Evolutionary conservation across 2,113 vertebrate genomes (phyloP), one percentile per base, ranked within the genome.

Genomic region (Panurus biarmicus): DNA sequence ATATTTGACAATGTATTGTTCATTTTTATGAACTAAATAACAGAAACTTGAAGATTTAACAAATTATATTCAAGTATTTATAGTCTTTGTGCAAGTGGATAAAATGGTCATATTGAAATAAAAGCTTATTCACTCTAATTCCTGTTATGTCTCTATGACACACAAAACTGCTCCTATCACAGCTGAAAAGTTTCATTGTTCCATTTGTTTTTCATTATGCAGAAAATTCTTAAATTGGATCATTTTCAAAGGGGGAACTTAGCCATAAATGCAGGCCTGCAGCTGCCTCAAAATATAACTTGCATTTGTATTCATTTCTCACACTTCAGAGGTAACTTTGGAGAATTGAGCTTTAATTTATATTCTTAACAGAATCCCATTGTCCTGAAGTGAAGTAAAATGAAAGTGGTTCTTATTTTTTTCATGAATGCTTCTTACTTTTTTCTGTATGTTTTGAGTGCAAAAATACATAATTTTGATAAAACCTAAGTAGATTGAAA

Each of bases 151-250:
- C 66, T 77, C 44, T 84, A 4, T 78, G 67, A 19, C 47, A 42
- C 45, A 60, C 29, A 73, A 62, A 62, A 88, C 90, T 85, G 58
- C 42, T 89, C 22, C 5, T 69, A n/a, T 93, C 84, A 42, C 60
- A 84, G 91, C 91, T 85, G 95, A 93, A 89, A 92, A 75, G 44
- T 92, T 95, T 96, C 91, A 82, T 97, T 96, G 88, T 97, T 94
- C 77, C n/a, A 3, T 96, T 97, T 95, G 87, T 56, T 97, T 96
- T 96, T 97, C 56, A 73, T 95, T 93, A 85, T 94, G 93, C 76
- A 92, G 80, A 95, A 95, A 96, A 85, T 96, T 93, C 85, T 93
- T 94, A 94, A 96, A 95, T 91, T 96, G 94, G 84, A 83, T 92
- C 48, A 12, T 96, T 97, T 97, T 97, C 83, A 90, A 72, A 96